Evolutionary conservation across 2,113 vertebrate species (phyloP), one percentile per base, ranked within the genome.

Genomic region (Grallaria varia): DNA sequence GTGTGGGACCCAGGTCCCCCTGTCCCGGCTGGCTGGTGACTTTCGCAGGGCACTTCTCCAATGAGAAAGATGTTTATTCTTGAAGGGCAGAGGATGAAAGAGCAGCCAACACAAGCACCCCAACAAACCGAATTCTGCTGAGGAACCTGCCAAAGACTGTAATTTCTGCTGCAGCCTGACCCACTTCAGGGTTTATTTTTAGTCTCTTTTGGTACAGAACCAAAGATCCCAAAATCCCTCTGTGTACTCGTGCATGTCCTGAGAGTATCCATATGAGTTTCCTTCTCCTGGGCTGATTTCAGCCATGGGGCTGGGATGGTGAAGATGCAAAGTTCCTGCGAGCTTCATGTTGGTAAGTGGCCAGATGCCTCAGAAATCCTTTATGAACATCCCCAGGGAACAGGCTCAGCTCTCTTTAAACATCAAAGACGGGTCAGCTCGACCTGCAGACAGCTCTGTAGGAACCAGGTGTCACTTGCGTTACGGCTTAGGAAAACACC

Each of bases 1-100:
- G 8, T n/a, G 20, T n/a, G 55, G 55, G 37, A 8, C 25, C 28
- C 44, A 8, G 44, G 3, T 13, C 49, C 55, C 50, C 44, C 30
- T 4, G 0, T 28, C 19, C 10, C 4, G 3, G 12, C 19, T 30
- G 47, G 13, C 35, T 12, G 16, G 16, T 0, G 0, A 49, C 44
- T 64, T 58, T 33, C 50, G 20, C 25, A 3, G 0, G 20, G 33
- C 10, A 23, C 37, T 24, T 24, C 55, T 56, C 31, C 47, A 12
- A 35, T 39, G 28, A 52, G 67, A 45, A 64, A 59, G 44, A 31
- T 18, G 44, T 45, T 74, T 49, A 12, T 40, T 71, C 35, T 40
- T 39, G 84, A 55, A 53, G 35, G 8, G 79, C n/a, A 30, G 10
- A 77, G 37, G 81, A 44, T 47, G 72, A 78, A 52, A 45, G 53